phyloP scores from a whole-genome alignment of 2,888 invertebrate species.

The Mechanitis mazaeus region DNA sequence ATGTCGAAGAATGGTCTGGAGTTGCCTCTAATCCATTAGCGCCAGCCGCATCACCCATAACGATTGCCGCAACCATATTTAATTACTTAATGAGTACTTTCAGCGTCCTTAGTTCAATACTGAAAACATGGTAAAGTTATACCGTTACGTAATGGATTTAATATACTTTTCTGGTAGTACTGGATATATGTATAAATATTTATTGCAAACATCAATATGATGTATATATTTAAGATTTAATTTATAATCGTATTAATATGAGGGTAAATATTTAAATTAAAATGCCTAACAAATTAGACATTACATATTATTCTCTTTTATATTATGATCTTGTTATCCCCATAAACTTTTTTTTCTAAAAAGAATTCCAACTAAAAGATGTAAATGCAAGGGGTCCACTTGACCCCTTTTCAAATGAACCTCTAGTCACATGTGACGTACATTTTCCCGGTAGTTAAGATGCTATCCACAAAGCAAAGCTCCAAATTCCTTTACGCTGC shows the following conservation, averaged over 20 bases:
- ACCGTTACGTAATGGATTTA: background rate
- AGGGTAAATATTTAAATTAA: too few relatives aligned
- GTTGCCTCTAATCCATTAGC: conserved; percentile 27
- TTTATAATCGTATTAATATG: too few relatives aligned
- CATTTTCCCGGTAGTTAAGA: background rate
- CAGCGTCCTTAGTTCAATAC: conserved; percentile 2
- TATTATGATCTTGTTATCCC: background rate
- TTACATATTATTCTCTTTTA: background rate
- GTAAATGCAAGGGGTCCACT: background rate
- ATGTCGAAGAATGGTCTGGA: conserved; percentile 21
- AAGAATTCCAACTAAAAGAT: background rate
- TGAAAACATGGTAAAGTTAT: background rate
- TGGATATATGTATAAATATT: too few relatives aligned
- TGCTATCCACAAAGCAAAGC: conserved; percentile 12
- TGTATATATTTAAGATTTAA: too few relatives aligned
- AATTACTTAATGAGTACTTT: conserved; percentile 29
- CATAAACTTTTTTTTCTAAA: background rate
- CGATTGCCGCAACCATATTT: conserved; percentile 26
- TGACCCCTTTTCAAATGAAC: background rate
- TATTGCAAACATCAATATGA: too few relatives aligned
- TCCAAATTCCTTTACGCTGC: conserved; percentile 15
- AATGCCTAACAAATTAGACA: too few relatives aligned
- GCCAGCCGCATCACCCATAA: conserved; percentile 24
- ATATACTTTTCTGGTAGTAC: background rate
- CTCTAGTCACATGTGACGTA: background rate